phyloP scores from a whole-genome alignment of 2,113 vertebrate genomes.

The Bombycilla garrulus region DNA sequence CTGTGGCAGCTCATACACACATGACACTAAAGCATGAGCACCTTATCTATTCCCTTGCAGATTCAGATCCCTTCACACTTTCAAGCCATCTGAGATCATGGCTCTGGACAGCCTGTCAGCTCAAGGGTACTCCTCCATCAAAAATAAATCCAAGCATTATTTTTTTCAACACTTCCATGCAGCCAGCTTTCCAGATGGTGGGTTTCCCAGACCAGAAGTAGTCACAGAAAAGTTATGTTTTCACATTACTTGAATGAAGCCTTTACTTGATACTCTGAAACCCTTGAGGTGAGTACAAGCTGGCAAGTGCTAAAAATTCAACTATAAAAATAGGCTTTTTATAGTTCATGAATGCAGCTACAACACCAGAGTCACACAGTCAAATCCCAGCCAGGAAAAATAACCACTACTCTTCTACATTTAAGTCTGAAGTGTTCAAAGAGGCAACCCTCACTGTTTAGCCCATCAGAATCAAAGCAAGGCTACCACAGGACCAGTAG shows the following conservation, averaged over 20 bases:
- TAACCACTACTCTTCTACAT: background rate
- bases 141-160: background rate
- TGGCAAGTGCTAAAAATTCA: background rate
- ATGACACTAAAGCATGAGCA: background rate
- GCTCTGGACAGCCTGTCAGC: background rate
- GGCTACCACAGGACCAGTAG: background rate
- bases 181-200: background rate
- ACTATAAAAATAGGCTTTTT: background rate
- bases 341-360: background rate
- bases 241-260: background rate
- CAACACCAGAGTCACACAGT: background rate
- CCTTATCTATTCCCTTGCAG: background rate
- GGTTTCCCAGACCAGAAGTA: background rate
- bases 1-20: background rate
- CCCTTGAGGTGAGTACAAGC: background rate
- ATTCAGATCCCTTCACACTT: background rate
- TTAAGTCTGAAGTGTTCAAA: background rate
- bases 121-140: background rate
- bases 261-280: background rate
- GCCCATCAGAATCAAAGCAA: background rate
- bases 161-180: background rate
- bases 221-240: background rate
- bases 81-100: background rate
- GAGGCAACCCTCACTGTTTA: background rate
- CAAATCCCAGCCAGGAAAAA: background rate